phyloP scores from a whole-genome alignment of 2,797 vertebrate genomes.

The Typhlichthys eigenmanni region DNA sequence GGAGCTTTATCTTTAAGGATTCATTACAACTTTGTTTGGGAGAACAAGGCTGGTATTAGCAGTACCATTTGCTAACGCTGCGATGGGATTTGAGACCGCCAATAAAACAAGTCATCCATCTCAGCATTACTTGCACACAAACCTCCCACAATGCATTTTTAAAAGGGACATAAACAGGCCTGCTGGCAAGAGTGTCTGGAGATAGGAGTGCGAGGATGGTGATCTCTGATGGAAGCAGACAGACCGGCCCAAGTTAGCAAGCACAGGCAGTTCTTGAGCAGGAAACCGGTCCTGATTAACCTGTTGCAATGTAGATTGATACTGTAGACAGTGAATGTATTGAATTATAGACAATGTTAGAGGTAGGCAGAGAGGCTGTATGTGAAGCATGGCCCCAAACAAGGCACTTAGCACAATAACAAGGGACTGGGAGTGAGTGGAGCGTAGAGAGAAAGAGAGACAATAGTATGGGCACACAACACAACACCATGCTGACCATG shows the following conservation, averaged over 20 bases:
- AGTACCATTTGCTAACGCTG: slow-evolving; percentile 1
- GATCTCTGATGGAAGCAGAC: slow-evolving; percentile 25
- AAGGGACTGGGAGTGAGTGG: slow-evolving; percentile 62
- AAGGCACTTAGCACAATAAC: slow-evolving; percentile 67
- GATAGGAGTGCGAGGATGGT: slow-evolving; percentile 9
- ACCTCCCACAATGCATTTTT: slow-evolving; percentile 60
- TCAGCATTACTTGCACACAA: slow-evolving; percentile 59
- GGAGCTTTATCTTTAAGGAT: not conserved
- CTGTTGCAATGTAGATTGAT: not conserved
- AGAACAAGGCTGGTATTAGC: slow-evolving; percentile 11
- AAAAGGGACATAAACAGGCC: slow-evolving; percentile 52
- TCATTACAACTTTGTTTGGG: slow-evolving; percentile 22
- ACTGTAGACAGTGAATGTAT: no score
- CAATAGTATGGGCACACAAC: slow-evolving; percentile 47
- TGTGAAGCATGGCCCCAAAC: slow-evolving; percentile 60
- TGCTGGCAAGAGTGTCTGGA: slow-evolving; percentile 27
- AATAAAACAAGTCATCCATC: slow-evolving; percentile 61
- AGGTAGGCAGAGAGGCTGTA: slow-evolving; percentile 16
- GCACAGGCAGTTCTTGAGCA: not conserved
- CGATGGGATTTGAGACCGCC: slow-evolving; percentile 55
- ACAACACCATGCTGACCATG: slow-evolving; percentile 44
- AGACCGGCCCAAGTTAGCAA: not conserved
- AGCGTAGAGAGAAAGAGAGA: slow-evolving; percentile 54
- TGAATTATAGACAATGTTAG: no score
- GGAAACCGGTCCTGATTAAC: slow-evolving; percentile 14